These are phyloP conservation scores for Axinella damicornis DNA, from an alignment of 37 sponge, comb jelly and placozoan genomes.

Conservation along the genomic window DNA sequence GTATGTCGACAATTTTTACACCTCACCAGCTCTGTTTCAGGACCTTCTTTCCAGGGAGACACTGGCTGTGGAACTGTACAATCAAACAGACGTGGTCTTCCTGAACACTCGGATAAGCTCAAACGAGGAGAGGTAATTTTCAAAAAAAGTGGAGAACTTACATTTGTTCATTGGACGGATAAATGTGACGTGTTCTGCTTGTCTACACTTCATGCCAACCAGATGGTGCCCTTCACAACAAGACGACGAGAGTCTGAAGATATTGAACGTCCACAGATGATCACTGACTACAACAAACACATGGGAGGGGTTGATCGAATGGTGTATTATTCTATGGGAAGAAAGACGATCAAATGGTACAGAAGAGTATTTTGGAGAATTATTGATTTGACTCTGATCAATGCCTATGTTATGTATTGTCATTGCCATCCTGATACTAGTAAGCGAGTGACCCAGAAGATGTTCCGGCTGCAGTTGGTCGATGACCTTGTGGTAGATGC, in stretches of 20 bases:
- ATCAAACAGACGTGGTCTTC: conserved; percentile 1
- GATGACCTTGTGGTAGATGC: neutral
- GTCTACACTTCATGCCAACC: neutral
- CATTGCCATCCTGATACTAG: no score
- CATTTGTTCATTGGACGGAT: conserved; percentile 8
- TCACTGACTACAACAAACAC: conserved; percentile 1
- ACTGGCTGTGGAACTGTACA: conserved; percentile 17
- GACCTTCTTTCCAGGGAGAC: neutral
- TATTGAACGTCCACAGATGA: conserved; percentile 2
- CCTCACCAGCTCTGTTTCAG: neutral
- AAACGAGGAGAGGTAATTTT: neutral
- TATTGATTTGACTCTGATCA: conserved; percentile 8
- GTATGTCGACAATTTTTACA: conserved; percentile 27
- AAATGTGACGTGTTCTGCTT: neutral
- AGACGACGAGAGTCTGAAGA: neutral
- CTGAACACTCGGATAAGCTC: neutral
- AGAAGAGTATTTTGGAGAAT: conserved; percentile 27
- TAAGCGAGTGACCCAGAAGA: neutral
- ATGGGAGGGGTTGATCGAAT: conserved; percentile 7
- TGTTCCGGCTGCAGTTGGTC: conserved; percentile 12
- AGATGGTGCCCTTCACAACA: neutral
- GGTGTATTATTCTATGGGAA: conserved; percentile 3
- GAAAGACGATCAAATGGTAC: conserved; percentile 28
- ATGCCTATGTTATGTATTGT: conserved; percentile 13
- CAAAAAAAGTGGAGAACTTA: neutral